Evolutionary conservation across 2,888 invertebrate species (phyloP).

Genomic region (Andrena flavipes): DNA sequence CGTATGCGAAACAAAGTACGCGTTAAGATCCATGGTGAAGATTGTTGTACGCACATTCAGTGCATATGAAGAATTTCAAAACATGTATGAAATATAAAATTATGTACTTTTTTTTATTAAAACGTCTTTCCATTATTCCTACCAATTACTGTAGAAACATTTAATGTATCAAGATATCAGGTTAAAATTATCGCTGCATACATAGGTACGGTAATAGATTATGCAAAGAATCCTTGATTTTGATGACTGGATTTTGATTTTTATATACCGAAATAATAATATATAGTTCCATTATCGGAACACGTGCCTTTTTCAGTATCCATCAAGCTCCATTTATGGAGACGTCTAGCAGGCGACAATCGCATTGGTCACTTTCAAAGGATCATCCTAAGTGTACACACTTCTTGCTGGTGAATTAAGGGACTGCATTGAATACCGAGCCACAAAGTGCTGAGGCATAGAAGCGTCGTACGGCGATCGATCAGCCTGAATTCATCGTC

Average conservation of each 20-base stretch:
- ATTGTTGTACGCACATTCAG: conserved; percentile 1
- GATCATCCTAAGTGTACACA: background rate
- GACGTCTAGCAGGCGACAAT: background rate
- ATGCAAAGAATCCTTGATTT: no score
- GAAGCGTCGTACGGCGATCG: conserved; percentile 18
- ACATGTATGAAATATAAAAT: background rate
- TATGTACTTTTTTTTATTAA: background rate
- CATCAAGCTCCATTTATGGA: no score
- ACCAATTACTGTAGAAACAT: background rate
- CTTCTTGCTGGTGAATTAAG: conserved; percentile 17
- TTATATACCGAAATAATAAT: no score
- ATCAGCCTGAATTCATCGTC: conserved; percentile 44
- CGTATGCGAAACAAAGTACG: conserved; percentile 38
- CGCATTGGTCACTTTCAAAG: background rate
- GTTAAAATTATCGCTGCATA: background rate
- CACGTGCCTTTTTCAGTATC: background rate
- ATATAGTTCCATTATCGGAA: background rate
- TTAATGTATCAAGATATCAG: background rate
- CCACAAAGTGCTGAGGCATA: conserved; percentile 4
- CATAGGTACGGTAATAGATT: no score
- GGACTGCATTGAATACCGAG: conserved; percentile 14
- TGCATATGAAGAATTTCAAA: background rate
- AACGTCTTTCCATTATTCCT: background rate
- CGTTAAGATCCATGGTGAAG: conserved; percentile 42
- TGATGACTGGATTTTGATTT: no score